Evolutionary conservation across 2,113 vertebrate species (phyloP), one percentile per base, ranked within the genome.

Genomic region (Synodontis membranacea): DNA sequence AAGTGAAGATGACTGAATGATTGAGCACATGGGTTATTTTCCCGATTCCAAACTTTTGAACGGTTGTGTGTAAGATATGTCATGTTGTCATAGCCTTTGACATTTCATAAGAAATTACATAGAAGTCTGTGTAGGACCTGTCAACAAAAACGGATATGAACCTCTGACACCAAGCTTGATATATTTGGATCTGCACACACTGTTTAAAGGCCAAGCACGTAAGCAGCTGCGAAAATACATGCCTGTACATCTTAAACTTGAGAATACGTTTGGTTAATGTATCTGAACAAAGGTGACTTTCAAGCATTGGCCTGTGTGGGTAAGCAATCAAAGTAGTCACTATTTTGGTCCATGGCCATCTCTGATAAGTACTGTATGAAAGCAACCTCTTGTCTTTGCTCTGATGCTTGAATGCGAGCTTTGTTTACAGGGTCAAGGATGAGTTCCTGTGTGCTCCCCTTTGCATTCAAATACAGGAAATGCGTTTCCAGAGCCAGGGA

Each of bases 401-500:
- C 84, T 76, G 87, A 88, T 89, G 91, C 88, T 91, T 95, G 93
- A 95, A 93, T 94, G 89, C 89, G 86, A 91, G 90, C 92, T 94
- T 93, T 94, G 94, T 95, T 93, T 92, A 86, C 92, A 84, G 21
- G 48, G 87, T 92, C 84, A 92, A 91, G 93, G 91, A 93, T 91
- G 91, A 93, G 91, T 93, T 92, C 89, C 91, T 93, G 91, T 91
- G 76, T 78, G 86, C 87, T 62, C 85, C 54, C 85, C 72, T 81
- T 46, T 91, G 90, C 89, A 93, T 94, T 94, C 90, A 94, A 92
- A 94, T 90, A 92, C 92, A 94, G 94, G 94, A 95, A 94, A 91
- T 87, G 46, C 90, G 87, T 91, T 92, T 88, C 85, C 90, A 86
- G 79, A 87, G 90, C 80, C 70, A 86, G 90, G 91, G 92, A 93